These are phyloP conservation scores for Aporophyla lueneburgensis DNA, from an alignment of 2,888 invertebrate genomes.

Conservation along the genomic window DNA sequence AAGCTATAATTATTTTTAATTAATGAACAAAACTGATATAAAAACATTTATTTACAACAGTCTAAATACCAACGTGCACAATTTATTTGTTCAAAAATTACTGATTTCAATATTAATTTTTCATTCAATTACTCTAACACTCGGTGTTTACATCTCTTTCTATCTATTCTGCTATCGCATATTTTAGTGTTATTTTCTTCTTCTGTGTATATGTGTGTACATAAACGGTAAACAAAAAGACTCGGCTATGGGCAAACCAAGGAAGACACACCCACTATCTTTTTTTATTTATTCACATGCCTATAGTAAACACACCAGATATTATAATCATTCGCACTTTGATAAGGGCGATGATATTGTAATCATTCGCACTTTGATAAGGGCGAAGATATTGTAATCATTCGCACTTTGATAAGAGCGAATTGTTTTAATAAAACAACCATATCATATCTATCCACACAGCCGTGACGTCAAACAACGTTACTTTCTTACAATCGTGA, in stretches of 20 bases:
- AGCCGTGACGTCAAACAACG: conserved; percentile 31
- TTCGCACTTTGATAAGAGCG: conserved; percentile 10
- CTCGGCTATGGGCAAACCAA: not conserved
- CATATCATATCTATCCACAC: conserved; percentile 7
- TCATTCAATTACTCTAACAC: too few species aligned
- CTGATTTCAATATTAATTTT: not conserved
- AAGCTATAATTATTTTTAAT: too few species aligned
- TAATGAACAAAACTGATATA: too few species aligned
- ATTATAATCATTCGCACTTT: conserved; percentile 16
- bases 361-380: conserved; percentile 23
- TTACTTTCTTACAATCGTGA: conserved; percentile 15
- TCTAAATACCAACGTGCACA: too few species aligned
- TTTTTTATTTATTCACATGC: not conserved
- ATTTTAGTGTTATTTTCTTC: not conserved
- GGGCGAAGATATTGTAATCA: not conserved
- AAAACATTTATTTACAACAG: too few species aligned
- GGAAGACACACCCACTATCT: conserved; percentile 16
- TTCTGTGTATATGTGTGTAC: not conserved
- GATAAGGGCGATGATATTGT: conserved; percentile 16
- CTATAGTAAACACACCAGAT: not conserved
- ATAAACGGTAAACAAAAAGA: not conserved
- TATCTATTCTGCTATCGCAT: not conserved
- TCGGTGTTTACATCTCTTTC: not conserved
- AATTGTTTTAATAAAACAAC: not conserved
- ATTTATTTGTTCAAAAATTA: too few species aligned